A percentile compares a stretch with the other conserved stretches of the same genome.
Evolutionary conservation across 2,888 invertebrate genomes (phyloP).

Genomic region (Polyommatus icarus): DNA sequence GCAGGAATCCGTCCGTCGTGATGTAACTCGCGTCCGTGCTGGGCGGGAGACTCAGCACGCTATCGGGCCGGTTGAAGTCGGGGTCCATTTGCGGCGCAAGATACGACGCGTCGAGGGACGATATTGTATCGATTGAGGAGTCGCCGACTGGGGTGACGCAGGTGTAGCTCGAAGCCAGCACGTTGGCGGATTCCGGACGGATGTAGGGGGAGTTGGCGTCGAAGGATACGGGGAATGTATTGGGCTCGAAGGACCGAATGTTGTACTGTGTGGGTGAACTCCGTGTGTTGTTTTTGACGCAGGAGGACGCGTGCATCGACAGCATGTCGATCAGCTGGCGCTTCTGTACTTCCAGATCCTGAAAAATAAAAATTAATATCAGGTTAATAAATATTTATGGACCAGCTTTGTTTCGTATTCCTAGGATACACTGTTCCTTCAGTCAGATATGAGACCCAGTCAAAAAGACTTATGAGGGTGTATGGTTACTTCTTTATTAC

Average conservation of each 20-base stretch:
- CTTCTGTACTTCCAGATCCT: constrained; percentile 89
- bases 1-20: constrained; percentile 70
- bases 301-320: constrained; percentile 86
- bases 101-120: constrained; percentile 66
- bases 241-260: constrained; percentile 70
- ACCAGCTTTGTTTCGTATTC: too few relatives aligned
- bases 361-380: constrained; percentile 51
- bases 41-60: constrained; percentile 67
- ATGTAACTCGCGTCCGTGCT: constrained; percentile 59
- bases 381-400: background rate
- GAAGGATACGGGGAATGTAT: constrained; percentile 68
- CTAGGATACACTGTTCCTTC: too few relatives aligned
- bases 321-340: constrained; percentile 89
- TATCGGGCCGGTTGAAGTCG: constrained; percentile 71
- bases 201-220: constrained; percentile 76
- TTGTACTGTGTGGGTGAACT: constrained; percentile 70
- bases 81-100: constrained; percentile 63
- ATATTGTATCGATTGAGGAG: constrained; percentile 66
- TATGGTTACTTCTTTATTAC: too few relatives aligned
- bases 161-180: constrained; percentile 74
- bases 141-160: constrained; percentile 68
- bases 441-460: too few relatives aligned
- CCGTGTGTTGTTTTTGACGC: constrained; percentile 79
- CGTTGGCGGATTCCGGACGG: constrained; percentile 76
- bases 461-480: too few relatives aligned